Percentiles rank a stretch among this genome's conserved stretches.
These are phyloP conservation scores for Troides aeacus DNA, from an alignment of 2,888 invertebrate genomes.

Conservation along the genomic window DNA sequence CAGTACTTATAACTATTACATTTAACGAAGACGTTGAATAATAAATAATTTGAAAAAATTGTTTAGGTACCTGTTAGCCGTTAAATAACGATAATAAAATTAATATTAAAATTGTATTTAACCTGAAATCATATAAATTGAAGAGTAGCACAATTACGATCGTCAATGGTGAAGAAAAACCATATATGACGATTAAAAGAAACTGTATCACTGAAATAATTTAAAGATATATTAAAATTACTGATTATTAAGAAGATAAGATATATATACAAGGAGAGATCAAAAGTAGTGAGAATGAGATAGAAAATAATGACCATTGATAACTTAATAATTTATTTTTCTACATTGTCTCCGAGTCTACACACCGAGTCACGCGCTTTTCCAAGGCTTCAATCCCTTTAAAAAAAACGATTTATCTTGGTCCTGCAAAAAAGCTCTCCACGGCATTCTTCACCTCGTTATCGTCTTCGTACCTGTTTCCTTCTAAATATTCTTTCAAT, in stretches of 20 bases:
- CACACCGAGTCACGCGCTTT: too few species aligned
- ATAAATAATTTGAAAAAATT: background rate
- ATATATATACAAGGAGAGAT: too few species aligned
- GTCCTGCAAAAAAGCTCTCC: too few species aligned
- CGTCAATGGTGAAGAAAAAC: conserved; percentile 1
- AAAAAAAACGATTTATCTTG: too few species aligned
- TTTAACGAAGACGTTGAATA: background rate
- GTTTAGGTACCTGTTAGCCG: background rate
- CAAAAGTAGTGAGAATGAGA: too few species aligned
- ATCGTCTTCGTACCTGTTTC: too few species aligned
- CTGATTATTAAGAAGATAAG: background rate
- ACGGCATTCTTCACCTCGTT: too few species aligned
- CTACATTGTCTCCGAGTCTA: too few species aligned
- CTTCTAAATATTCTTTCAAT: too few species aligned
- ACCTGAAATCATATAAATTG: conserved; percentile 18
- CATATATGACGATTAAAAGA: conserved; percentile 14
- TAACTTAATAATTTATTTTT: too few species aligned
- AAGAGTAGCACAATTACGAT: conserved; percentile 3
- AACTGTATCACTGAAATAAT: conserved; percentile 11
- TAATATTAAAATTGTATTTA: background rate
- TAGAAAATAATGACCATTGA: too few species aligned
- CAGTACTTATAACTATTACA: background rate
- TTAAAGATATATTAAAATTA: background rate
- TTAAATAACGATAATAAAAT: background rate
- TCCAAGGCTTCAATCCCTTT: too few species aligned